phyloP scores from a whole-genome alignment of 1,140 invertebrate species.

The Lasioglossum albipes region DNA sequence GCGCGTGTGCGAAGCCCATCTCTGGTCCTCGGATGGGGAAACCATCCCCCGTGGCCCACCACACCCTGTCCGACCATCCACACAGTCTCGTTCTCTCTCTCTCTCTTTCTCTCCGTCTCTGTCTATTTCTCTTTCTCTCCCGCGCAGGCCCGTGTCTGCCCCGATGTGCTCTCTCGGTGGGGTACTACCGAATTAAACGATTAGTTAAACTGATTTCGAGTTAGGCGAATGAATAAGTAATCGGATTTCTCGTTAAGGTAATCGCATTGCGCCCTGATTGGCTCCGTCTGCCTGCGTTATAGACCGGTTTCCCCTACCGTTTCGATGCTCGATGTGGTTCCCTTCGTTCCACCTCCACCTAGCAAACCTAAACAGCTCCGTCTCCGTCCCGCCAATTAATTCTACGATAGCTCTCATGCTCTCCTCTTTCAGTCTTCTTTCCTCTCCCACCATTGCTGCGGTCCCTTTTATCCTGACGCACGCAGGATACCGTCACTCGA shows the following conservation, averaged over 20 bases:
- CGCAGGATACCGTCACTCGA: constrained; percentile 16
- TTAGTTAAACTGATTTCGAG: constrained; percentile 81
- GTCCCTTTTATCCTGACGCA: background rate
- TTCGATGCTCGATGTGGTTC: constrained; percentile 31
- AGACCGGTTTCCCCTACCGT: constrained; percentile 59
- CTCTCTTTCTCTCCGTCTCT: background rate
- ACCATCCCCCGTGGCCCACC: constrained; percentile 30
- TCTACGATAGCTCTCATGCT: background rate
- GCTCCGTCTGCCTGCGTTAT: constrained; percentile 75
- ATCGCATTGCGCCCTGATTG: constrained; percentile 79
- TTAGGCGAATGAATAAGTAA: constrained; percentile 81
- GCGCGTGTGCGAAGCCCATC: constrained; percentile 24
- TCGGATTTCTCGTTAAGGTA: constrained; percentile 80
- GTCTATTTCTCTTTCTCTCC: background rate
- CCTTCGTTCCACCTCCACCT: constrained; percentile 11
- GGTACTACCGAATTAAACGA: constrained; percentile 79
- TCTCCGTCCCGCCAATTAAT: constrained; percentile 26
- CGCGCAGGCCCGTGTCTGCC: constrained; percentile 37
- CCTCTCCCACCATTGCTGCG: background rate
- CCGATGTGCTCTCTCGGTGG: constrained; percentile 35
- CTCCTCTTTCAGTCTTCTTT: background rate
- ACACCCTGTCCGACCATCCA: constrained; percentile 15
- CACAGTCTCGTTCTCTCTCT: too few species aligned
- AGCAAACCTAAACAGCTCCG: background rate
- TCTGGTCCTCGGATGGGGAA: constrained; percentile 13